These are phyloP conservation scores for Bugula neritina DNA, from an alignment of 2,888 invertebrate genomes.

Conservation along the genomic window DNA sequence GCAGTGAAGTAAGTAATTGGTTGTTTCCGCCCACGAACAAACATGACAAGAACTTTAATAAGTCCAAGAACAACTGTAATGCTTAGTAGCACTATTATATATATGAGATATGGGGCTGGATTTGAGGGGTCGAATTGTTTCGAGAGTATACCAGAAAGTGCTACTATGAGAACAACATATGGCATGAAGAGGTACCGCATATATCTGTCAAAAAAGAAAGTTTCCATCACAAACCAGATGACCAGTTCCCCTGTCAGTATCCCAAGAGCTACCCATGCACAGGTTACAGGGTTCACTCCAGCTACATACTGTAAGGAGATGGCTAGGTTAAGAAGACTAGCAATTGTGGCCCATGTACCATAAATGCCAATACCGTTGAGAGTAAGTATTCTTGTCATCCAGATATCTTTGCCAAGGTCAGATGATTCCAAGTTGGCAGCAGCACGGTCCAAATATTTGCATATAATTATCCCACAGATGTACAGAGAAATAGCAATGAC, in stretches of 20 bases:
- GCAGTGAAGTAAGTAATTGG: constrained; percentile 27
- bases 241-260: constrained; percentile 37
- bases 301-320: constrained; percentile 37
- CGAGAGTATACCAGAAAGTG: constrained; percentile 38
- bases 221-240: constrained; percentile 41
- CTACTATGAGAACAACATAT: constrained; percentile 42
- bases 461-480: constrained; percentile 37
- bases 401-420: constrained; percentile 37
- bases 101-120: constrained; percentile 36
- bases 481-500: constrained; percentile 36
- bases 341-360: constrained; percentile 44
- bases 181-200: constrained; percentile 47
- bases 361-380: constrained; percentile 48
- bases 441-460: constrained; percentile 35
- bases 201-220: constrained; percentile 40
- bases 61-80: constrained; percentile 28
- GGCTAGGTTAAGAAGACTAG: constrained; percentile 43
- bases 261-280: constrained; percentile 37
- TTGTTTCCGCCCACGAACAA: constrained; percentile 29
- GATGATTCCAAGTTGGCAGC: constrained; percentile 34
- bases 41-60: constrained; percentile 29
- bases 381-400: constrained; percentile 42
- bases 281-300: constrained; percentile 32
- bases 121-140: constrained; percentile 37
- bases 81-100: constrained; percentile 36